These are phyloP conservation scores for Notolabrus celidotus DNA, from an alignment of 2,797 vertebrate genomes.

Conservation along the genomic window DNA sequence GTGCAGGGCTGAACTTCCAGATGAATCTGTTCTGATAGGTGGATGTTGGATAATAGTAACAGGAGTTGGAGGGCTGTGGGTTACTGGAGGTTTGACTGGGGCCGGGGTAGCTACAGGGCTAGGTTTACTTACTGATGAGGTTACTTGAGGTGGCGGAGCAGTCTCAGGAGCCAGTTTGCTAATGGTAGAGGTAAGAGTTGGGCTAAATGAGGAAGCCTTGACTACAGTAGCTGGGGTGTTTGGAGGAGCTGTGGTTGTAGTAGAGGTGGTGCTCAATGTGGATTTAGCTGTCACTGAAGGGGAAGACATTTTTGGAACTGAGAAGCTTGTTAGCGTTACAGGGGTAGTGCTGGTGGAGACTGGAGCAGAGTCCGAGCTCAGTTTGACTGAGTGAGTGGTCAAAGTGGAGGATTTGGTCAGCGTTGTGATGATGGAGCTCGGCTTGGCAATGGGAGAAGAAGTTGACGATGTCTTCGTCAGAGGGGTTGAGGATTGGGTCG, in stretches of 20 bases:
- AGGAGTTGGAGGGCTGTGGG: slow-evolving; percentile 38
- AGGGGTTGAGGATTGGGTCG: slow-evolving; percentile 22
- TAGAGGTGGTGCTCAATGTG: slow-evolving; percentile 33
- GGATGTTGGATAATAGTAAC: slow-evolving; percentile 36
- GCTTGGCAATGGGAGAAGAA: slow-evolving; percentile 48
- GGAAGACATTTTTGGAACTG: slow-evolving; percentile 50
- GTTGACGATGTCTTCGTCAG: slow-evolving; percentile 30
- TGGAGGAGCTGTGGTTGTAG: slow-evolving; percentile 41
- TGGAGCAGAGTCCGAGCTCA: slow-evolving; percentile 42
- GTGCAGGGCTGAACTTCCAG: slow-evolving; percentile 35
- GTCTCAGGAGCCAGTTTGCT: slow-evolving; percentile 57
- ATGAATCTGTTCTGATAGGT: slow-evolving; percentile 55
- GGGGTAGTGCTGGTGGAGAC: slow-evolving; percentile 26
- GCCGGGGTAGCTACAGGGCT: slow-evolving; percentile 25
- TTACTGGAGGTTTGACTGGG: slow-evolving; percentile 44
- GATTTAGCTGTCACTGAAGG: slow-evolving; percentile 43
- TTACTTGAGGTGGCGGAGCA: slow-evolving; percentile 39
- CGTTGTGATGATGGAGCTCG: slow-evolving; percentile 52
- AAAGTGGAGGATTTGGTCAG: slow-evolving; percentile 67
- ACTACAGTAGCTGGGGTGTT: slow-evolving; percentile 37
- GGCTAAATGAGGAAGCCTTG: slow-evolving; percentile 48
- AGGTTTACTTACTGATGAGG: slow-evolving; percentile 58
- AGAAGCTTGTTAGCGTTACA: slow-evolving; percentile 35
- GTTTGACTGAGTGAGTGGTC: slow-evolving; percentile 56
- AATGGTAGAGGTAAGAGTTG: slow-evolving; percentile 49